Conservation (phyloP, 2,888 invertebrate genomes). For the Cheilosia soror region DNA sequence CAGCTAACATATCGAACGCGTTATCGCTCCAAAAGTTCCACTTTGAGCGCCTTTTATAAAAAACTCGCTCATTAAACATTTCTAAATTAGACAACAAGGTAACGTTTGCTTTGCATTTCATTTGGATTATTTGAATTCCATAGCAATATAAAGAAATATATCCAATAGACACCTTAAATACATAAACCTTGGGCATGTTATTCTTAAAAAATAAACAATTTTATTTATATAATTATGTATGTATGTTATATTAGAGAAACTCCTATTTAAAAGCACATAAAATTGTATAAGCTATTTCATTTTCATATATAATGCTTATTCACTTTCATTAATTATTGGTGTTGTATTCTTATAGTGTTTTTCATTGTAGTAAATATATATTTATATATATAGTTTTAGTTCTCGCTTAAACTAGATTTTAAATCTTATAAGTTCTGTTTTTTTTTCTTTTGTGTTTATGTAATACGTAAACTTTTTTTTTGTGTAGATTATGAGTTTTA, state of each 20-base stretch:
- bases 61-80: no score
- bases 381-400: conserved; percentile 60
- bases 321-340: conserved; percentile 68
- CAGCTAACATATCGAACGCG: no score
- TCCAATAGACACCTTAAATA: neutral
- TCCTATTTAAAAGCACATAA: conserved; percentile 66
- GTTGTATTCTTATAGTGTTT: conserved; percentile 74
- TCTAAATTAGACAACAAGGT: no score
- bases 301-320: conserved; percentile 41
- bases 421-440: conserved; percentile 19
- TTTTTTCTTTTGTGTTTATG: conserved; percentile 25
- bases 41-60: no score
- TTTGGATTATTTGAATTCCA: no score
- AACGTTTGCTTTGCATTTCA: no score
- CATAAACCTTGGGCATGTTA: conserved; percentile 8
- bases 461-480: conserved; percentile 39
- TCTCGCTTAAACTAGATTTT: conserved; percentile 54
- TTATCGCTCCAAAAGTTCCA: no score
- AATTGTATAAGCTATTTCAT: conserved; percentile 48
- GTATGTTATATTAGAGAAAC: conserved; percentile 55
- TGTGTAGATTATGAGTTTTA: conserved; percentile 28
- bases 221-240: conserved; percentile 36
- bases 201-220: conserved; percentile 49
- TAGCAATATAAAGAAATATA: no score
- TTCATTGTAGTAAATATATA: conserved; percentile 71